These are phyloP conservation scores for Anastrepha ludens DNA, from an alignment of 1,140 invertebrate species.

Conservation along the genomic window DNA sequence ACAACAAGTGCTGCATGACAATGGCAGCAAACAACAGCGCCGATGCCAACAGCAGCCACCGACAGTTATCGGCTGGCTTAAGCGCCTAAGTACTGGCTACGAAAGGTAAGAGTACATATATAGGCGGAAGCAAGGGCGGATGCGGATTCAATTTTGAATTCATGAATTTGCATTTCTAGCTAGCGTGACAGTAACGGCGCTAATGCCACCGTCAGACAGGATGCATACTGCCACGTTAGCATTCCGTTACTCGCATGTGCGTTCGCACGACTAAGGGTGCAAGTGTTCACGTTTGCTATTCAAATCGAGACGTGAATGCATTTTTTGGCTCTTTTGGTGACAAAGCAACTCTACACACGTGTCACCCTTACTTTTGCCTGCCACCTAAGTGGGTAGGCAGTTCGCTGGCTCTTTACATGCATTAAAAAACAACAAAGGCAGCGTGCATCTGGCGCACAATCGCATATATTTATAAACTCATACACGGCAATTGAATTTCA, in stretches of 20 bases:
- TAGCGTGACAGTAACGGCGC: background rate
- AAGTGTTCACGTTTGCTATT: too few relatives aligned
- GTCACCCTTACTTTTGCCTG: too few relatives aligned
- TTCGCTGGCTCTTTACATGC: too few relatives aligned
- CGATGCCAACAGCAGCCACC: background rate
- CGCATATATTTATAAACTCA: too few relatives aligned
- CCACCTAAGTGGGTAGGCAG: too few relatives aligned
- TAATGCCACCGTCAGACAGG: background rate
- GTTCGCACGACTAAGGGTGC: background rate
- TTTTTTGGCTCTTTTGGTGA: background rate
- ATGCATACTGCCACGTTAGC: background rate
- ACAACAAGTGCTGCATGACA: slow-evolving; percentile 11
- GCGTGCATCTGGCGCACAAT: too few relatives aligned
- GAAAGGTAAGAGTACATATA: background rate
- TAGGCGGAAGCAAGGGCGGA: background rate
- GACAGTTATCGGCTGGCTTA: background rate
- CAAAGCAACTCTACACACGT: too few relatives aligned
- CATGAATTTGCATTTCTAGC: background rate
- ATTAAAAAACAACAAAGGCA: too few relatives aligned
- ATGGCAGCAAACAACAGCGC: background rate
- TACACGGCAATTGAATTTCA: too few relatives aligned
- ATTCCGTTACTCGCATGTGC: background rate
- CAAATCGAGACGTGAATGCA: too few relatives aligned
- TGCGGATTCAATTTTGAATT: background rate
- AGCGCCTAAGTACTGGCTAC: slow-evolving; percentile 15